Evolutionary conservation across 53 echinoderm and acorn worm genomes (phyloP).

Genomic region (Paracentrotus lividus): DNA sequence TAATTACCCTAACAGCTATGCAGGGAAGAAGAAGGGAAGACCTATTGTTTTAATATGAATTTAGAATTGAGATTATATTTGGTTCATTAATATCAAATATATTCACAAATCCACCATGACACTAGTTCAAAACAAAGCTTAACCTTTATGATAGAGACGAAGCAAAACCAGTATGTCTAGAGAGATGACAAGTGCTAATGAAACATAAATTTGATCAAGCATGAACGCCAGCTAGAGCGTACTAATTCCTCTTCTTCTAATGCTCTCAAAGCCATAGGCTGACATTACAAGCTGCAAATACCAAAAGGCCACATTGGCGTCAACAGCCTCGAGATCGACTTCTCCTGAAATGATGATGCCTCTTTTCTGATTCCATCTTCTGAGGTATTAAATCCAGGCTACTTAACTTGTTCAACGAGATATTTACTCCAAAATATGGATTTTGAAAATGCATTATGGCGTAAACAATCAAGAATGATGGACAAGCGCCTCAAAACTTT

Average conservation of each 20-base stretch:
- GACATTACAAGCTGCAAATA: conserved; percentile 3
- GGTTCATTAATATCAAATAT: neutral
- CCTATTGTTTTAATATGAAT: neutral
- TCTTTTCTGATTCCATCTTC: neutral
- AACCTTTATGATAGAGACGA: neutral
- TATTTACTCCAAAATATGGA: no score
- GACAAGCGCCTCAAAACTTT: neutral
- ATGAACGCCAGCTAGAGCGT: conserved; percentile 19
- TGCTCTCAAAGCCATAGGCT: conserved; percentile 44
- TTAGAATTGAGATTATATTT: no score
- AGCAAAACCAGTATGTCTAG: neutral
- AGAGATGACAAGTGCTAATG: neutral
- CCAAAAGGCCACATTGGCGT: neutral
- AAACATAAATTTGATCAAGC: conserved; percentile 33
- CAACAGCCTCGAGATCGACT: neutral
- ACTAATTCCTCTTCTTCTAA: conserved; percentile 10
- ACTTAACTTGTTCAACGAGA: no score
- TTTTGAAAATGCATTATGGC: no score
- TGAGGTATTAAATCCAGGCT: neutral
- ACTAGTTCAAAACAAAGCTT: neutral
- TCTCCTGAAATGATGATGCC: neutral
- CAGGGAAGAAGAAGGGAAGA: neutral
- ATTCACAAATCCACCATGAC: neutral
- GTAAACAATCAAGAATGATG: no score
- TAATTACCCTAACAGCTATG: neutral